phyloP scores from a whole-genome alignment of 2,888 invertebrate genomes.

The Ormyrus pomaceus region DNA sequence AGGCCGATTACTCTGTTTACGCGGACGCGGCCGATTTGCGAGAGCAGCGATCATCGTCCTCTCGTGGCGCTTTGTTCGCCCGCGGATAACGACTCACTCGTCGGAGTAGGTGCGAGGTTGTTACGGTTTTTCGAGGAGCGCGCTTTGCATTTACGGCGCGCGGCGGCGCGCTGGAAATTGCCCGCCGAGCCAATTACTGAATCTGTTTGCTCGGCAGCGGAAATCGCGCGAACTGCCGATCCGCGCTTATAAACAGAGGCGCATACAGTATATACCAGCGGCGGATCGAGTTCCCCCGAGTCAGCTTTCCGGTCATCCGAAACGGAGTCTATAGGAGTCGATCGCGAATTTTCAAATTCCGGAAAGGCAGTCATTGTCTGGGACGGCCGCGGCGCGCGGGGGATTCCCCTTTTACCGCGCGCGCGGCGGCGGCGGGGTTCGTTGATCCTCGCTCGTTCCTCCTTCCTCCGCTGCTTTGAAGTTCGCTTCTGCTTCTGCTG shows the following conservation, averaged over 20 bases:
- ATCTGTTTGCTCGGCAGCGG: too few species aligned
- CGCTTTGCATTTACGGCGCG: neutral
- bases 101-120: neutral
- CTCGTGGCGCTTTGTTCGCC: neutral
- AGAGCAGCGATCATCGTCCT: neutral
- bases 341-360: too few species aligned
- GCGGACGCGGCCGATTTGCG: slow-evolving; percentile 8
- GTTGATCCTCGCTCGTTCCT: slow-evolving; percentile 54
- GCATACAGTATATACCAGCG: too few species aligned
- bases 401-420: slow-evolving; percentile 34
- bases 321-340: too few species aligned
- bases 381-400: neutral
- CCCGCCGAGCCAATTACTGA: too few species aligned
- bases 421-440: slow-evolving; percentile 50
- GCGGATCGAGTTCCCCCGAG: too few species aligned
- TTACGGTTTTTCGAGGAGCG: neutral
- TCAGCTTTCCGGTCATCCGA: too few species aligned
- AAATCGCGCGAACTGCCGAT: too few species aligned
- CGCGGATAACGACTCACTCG: neutral
- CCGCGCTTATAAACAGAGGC: too few species aligned
- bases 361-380: slow-evolving; percentile 12
- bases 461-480: neutral
- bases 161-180: too few species aligned
- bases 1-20: slow-evolving; percentile 40
- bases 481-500: neutral